Evolutionary conservation across 2,888 invertebrate species (phyloP).

Genomic region (Elmis aenea): DNA sequence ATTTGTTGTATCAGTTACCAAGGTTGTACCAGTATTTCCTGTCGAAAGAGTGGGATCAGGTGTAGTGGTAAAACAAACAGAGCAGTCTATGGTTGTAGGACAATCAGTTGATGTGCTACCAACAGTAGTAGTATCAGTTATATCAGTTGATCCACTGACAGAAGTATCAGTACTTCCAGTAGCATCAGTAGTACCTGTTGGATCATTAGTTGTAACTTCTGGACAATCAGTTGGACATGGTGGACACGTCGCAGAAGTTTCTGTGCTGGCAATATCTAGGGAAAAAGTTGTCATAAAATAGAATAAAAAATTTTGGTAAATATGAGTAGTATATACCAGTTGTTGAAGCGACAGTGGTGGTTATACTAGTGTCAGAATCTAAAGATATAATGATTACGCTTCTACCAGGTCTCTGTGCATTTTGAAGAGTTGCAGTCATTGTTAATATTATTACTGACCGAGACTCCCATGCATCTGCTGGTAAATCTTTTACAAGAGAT

Average conservation of each 20-base stretch:
- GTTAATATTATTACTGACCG: conserved; percentile 41
- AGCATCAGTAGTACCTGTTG: neutral
- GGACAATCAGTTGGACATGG: conserved; percentile 6
- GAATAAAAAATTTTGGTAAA: too few relatives aligned
- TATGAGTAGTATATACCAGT: conserved; percentile 1
- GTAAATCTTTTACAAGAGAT: conserved; percentile 23
- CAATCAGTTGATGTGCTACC: conserved; percentile 2
- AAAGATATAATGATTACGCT: conserved; percentile 41
- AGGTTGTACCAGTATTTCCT: too few relatives aligned
- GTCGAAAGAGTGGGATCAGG: too few relatives aligned
- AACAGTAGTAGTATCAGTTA: conserved; percentile 5
- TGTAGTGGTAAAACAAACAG: too few relatives aligned
- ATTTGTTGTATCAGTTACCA: neutral
- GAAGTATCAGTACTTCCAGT: neutral
- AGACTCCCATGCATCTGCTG: conserved; percentile 37
- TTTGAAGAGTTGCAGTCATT: conserved; percentile 39
- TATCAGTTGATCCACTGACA: neutral
- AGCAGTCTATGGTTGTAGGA: neutral
- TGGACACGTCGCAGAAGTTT: conserved; percentile 7
- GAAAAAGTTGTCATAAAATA: too few relatives aligned
- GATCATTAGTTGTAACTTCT: neutral
- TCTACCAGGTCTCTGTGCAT: conserved; percentile 35
- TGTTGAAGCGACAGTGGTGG: too few relatives aligned
- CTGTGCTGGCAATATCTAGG: conserved; percentile 5
- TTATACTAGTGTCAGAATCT: too few relatives aligned